Percentiles rank a stretch among this genome's conserved stretches.
These are phyloP conservation scores for Branchellion lobata DNA, from an alignment of 2,888 invertebrate genomes.

Conservation along the genomic window DNA sequence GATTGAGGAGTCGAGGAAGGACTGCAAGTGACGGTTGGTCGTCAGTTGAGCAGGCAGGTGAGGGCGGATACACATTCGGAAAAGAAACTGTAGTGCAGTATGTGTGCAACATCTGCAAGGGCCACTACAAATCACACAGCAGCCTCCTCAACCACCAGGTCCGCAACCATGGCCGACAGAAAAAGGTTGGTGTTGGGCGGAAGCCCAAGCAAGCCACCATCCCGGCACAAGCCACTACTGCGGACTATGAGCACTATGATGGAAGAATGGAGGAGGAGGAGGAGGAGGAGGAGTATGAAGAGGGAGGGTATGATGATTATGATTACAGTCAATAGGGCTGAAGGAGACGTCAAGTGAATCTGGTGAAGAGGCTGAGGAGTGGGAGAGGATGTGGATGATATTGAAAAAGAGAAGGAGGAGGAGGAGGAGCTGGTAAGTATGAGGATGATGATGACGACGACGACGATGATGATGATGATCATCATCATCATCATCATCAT, in stretches of 20 bases:
- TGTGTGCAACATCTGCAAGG: conserved; percentile 45
- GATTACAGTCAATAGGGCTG: background rate
- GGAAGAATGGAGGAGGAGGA: too few species aligned
- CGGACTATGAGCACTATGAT: too few species aligned
- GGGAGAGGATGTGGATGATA: too few species aligned
- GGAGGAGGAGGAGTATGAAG: too few species aligned
- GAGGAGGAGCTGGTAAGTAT: too few species aligned
- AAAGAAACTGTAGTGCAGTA: conserved; percentile 46
- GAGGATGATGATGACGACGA: too few species aligned
- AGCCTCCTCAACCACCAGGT: conserved; percentile 47
- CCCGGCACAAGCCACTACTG: background rate
- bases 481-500: too few species aligned
- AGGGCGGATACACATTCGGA: conserved; percentile 43
- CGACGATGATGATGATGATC: too few species aligned
- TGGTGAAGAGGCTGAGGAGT: too few species aligned
- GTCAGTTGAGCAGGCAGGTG: background rate
- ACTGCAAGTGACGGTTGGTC: background rate
- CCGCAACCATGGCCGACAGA: conserved; percentile 45
- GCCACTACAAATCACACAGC: conserved; percentile 44
- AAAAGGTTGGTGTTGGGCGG: conserved; percentile 38
- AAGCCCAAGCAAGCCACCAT: conserved; percentile 37
- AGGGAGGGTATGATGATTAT: conserved; percentile 17
- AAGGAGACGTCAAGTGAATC: too few species aligned
- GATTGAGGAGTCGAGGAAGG: conserved; percentile 21
- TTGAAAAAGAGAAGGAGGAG: too few species aligned